Evolutionary conservation across 2,888 invertebrate species (phyloP).

Genomic region (Linnaemya vulpina): DNA sequence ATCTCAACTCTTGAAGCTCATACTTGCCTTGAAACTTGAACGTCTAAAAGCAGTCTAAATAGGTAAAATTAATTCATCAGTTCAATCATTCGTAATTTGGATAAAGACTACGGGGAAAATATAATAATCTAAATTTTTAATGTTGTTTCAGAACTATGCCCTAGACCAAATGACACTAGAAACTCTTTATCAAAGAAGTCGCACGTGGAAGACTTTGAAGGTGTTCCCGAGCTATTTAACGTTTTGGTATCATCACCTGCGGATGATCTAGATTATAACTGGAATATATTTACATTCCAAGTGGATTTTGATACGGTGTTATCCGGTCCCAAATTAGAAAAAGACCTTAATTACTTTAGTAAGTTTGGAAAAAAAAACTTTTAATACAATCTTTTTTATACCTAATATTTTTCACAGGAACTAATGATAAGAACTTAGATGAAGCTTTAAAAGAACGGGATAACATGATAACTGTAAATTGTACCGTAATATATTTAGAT

Average conservation of each 20-base stretch:
- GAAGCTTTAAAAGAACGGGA: conserved; percentile 79
- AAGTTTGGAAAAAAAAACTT: conserved; percentile 21
- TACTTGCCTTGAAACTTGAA: no score
- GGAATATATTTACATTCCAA: conserved; percentile 93
- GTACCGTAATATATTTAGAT: conserved; percentile 95
- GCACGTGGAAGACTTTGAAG: conserved; percentile 93
- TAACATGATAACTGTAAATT: conserved; percentile 89
- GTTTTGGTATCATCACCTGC: conserved; percentile 90
- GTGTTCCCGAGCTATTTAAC: conserved; percentile 92
- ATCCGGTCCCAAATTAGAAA: conserved; percentile 87
- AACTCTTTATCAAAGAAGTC: conserved; percentile 90
- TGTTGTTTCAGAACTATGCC: conserved; percentile 90
- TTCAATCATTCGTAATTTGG: no score
- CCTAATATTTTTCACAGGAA: conserved; percentile 83
- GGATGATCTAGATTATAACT: conserved; percentile 87
- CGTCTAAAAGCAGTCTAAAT: no score
- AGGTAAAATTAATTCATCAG: no score
- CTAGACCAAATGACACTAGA: conserved; percentile 90
- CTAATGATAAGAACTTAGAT: conserved; percentile 86
- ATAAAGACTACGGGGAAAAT: no score
- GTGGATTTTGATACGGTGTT: conserved; percentile 88
- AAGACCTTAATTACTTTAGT: conserved; percentile 86
- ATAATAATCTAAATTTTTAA: not conserved
- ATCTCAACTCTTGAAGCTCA: no score
- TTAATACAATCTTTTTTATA: not conserved